Evolutionary conservation across 2,113 vertebrate genomes (phyloP).

Genomic region (Prunella fulvescens): DNA sequence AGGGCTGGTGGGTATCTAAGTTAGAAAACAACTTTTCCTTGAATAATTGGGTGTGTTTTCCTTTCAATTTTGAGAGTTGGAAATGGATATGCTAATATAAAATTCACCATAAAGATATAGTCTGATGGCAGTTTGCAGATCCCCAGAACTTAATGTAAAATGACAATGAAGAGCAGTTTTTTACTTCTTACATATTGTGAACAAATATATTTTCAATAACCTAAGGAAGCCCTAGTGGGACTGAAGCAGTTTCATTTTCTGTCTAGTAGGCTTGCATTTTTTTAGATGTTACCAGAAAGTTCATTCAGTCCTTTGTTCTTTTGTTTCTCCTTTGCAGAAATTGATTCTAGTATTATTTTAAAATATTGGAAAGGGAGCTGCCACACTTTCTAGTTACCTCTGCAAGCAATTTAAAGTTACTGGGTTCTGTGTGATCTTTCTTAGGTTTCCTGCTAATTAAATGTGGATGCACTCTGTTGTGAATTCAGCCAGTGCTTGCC

Average conservation of each 20-base stretch:
- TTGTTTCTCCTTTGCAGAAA: neutral
- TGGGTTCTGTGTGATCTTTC: neutral
- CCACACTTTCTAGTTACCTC: constrained; percentile 11
- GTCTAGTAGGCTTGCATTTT: neutral
- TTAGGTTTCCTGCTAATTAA: constrained; percentile 15
- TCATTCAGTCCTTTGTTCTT: neutral
- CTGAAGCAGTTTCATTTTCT: neutral
- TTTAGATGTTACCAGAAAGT: neutral
- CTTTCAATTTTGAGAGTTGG: neutral
- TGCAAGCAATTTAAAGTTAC: constrained; percentile 33
- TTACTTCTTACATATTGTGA: neutral
- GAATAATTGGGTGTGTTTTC: neutral
- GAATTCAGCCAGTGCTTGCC: neutral
- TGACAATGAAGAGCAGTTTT: neutral
- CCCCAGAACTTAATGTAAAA: neutral
- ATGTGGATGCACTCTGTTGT: neutral
- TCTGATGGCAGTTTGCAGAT: neutral
- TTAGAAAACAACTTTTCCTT: neutral
- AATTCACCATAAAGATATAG: neutral
- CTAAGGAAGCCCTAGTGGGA: neutral
- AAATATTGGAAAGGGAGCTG: constrained; percentile 1
- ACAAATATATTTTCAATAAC: neutral
- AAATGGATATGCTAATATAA: neutral
- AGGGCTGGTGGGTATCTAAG: neutral
- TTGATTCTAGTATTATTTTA: neutral